A percentile compares a stretch with the other conserved stretches of the same genome.
phyloP scores from a whole-genome alignment of 2,888 invertebrate genomes.

The Heliconius ethilla region DNA sequence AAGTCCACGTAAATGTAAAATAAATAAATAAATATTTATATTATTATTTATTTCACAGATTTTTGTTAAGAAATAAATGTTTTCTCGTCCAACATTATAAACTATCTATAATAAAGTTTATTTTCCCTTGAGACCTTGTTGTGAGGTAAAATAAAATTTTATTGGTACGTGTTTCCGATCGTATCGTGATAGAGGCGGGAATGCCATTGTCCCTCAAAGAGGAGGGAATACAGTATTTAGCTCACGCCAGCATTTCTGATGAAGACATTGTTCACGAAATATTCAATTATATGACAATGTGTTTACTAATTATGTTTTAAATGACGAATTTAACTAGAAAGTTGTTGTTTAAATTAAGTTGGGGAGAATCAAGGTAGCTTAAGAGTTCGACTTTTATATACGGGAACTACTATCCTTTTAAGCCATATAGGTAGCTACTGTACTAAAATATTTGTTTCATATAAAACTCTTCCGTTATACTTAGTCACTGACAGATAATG shows the following conservation, averaged over 20 bases:
- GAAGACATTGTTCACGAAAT: constrained; percentile 40
- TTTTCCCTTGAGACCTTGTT: constrained; percentile 18
- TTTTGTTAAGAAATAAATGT: too few species aligned
- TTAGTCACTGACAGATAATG: too few species aligned
- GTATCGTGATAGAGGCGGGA: constrained; percentile 51
- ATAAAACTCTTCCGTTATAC: too few species aligned
- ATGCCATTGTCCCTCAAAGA: constrained; percentile 59
- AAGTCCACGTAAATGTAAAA: too few species aligned
- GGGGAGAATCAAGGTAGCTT: not conserved
- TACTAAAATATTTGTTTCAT: too few species aligned
- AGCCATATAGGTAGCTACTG: too few species aligned
- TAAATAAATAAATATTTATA: too few species aligned
- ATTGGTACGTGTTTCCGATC: constrained; percentile 51
- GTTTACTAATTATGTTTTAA: constrained; percentile 24
- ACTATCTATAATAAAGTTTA: constrained; percentile 26
- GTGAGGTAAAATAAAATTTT: constrained; percentile 24
- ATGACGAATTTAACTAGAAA: not conserved
- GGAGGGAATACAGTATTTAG: constrained; percentile 52
- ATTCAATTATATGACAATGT: constrained; percentile 15
- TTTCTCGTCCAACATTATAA: not conserved
- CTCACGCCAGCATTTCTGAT: constrained; percentile 53
- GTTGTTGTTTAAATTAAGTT: not conserved
- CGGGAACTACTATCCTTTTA: not conserved
- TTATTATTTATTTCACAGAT: too few species aligned
- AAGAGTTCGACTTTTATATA: not conserved